phyloP scores from a whole-genome alignment of 2,888 invertebrate species.

The Melinaea menophilus region DNA sequence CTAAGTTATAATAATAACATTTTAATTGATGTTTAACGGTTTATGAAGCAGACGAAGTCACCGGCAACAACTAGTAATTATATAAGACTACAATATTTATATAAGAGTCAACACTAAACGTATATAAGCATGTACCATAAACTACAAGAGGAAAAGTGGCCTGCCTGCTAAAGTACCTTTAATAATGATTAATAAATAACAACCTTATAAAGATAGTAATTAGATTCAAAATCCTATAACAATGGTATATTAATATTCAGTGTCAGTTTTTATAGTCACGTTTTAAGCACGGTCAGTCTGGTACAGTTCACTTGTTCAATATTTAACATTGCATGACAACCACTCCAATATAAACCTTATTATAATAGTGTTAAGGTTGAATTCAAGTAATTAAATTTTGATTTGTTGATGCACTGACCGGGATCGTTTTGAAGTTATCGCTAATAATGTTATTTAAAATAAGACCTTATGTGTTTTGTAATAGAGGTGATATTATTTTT shows the following conservation, averaged over 20 bases:
- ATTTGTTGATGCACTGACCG: conserved; percentile 19
- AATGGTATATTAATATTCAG: conserved; percentile 45
- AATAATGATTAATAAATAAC: neutral
- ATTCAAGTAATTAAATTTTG: conserved; percentile 2
- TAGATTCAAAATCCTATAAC: conserved; percentile 29
- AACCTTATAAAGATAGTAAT: conserved; percentile 21
- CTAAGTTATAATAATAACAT: too few relatives aligned
- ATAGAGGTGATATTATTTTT: conserved; percentile 15
- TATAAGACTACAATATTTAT: too few relatives aligned
- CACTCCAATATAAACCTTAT: conserved; percentile 17
- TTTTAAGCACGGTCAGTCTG: conserved; percentile 41
- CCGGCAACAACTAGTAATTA: too few relatives aligned
- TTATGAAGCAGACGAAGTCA: too few relatives aligned
- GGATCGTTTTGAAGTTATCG: conserved; percentile 31
- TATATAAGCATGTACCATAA: conserved; percentile 11
- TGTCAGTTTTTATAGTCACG: conserved; percentile 51
- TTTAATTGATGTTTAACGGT: too few relatives aligned
- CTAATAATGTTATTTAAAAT: conserved; percentile 18
- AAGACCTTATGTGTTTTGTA: conserved; percentile 19
- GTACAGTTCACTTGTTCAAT: conserved; percentile 45
- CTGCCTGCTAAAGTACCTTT: too few relatives aligned
- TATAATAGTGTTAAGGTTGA: neutral
- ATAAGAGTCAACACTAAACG: neutral
- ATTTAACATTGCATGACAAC: conserved; percentile 48
- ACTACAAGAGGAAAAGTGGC: conserved; percentile 27